Conservation (phyloP, 1,140 invertebrate species). For the Magallana angulata region DNA sequence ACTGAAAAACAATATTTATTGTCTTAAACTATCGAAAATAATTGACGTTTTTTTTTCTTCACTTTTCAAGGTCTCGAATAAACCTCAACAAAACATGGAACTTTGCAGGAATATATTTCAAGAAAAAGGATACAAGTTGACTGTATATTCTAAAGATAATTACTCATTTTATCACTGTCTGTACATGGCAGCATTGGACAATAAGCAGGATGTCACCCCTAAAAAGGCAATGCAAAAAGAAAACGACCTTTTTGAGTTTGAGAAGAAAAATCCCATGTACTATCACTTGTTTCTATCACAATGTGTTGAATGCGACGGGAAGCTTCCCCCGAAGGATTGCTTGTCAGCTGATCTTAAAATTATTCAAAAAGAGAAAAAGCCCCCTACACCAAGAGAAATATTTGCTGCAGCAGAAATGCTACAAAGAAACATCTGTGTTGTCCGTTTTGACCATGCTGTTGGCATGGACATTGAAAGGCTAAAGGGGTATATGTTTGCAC, state of each 20-base stretch:
- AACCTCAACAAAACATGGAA: too few species aligned
- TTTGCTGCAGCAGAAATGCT: constrained; percentile 33
- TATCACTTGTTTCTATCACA: constrained; percentile 13
- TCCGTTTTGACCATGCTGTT: background rate
- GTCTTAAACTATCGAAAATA: too few species aligned
- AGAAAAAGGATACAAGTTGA: too few species aligned
- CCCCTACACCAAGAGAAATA: constrained; percentile 17
- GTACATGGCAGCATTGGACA: too few species aligned
- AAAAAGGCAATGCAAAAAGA: background rate
- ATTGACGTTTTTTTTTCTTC: too few species aligned
- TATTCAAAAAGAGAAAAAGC: background rate
- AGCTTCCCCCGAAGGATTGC: background rate
- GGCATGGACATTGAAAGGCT: background rate
- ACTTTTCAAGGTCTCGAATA: too few species aligned
- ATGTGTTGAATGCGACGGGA: background rate
- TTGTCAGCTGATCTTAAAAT: background rate
- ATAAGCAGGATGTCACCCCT: too few species aligned
- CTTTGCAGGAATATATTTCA: too few species aligned
- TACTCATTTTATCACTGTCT: too few species aligned
- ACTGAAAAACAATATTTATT: too few species aligned
- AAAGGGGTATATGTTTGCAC: background rate
- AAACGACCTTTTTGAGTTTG: constrained; percentile 28
- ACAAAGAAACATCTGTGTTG: constrained; percentile 16
- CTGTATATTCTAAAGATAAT: too few species aligned
- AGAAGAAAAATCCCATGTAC: background rate